Percentiles rank a stretch among this genome's conserved stretches.
Conservation (phyloP, 2,113 vertebrate genomes). For the Engraulis encrasicolus region DNA sequence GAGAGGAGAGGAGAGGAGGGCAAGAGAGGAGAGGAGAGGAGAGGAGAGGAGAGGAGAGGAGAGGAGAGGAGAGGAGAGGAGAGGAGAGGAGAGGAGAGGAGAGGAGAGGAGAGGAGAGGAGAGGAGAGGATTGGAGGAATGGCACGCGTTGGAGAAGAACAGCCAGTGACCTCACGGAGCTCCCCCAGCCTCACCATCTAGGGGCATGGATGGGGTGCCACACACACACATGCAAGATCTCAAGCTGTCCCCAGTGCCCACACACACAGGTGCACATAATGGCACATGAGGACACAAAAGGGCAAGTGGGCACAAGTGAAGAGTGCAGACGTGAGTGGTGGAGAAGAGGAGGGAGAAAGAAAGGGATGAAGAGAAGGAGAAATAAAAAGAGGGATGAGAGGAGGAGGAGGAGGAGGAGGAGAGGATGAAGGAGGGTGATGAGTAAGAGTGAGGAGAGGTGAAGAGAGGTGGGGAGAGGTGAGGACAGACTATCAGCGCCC, state of each 20-base stretch:
- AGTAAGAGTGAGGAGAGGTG: neutral
- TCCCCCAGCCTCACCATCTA: slow-evolving; percentile 22
- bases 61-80: too few relatives aligned
- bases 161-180: neutral
- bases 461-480: neutral
- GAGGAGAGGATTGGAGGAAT: too few relatives aligned
- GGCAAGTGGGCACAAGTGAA: too few relatives aligned
- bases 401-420: too few relatives aligned
- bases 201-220: neutral
- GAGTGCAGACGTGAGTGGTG: neutral
- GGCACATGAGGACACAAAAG: too few relatives aligned
- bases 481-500: neutral
- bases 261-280: too few relatives aligned
- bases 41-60: too few relatives aligned
- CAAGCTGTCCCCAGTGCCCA: too few relatives aligned
- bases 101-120: too few relatives aligned
- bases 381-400: neutral
- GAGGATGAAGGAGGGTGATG: neutral
- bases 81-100: too few relatives aligned
- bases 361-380: neutral
- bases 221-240: slow-evolving; percentile 23
- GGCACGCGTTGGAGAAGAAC: neutral
- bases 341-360: neutral
- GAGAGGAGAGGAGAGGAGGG: too few relatives aligned
- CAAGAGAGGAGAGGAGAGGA: too few relatives aligned